Conservation (phyloP, 2,888 invertebrate genomes). For the Syritta pipiens region DNA sequence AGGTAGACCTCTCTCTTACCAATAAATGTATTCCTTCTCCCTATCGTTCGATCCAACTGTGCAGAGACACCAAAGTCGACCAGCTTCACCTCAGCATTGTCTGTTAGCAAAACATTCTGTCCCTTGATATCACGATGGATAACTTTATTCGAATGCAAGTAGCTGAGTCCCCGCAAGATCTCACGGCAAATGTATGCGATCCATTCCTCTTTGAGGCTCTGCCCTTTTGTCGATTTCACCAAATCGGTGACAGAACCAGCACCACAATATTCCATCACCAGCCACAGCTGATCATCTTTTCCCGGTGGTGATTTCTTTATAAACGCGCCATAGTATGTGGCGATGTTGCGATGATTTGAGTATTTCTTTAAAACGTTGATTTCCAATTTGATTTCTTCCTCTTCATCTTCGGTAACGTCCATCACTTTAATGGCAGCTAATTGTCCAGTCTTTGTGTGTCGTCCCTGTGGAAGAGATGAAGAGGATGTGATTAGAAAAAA, state of each 20-base stretch:
- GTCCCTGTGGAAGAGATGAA: slow-evolving; percentile 84
- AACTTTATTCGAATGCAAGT: slow-evolving; percentile 99
- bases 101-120: slow-evolving; percentile 99
- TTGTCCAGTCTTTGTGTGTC: slow-evolving; percentile 99
- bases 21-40: slow-evolving; percentile 98
- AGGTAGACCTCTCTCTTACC: slow-evolving; percentile 71
- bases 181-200: slow-evolving; percentile 99
- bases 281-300: slow-evolving; percentile 99
- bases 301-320: slow-evolving; percentile 99
- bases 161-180: slow-evolving; percentile 95
- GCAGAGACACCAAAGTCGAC: slow-evolving; percentile 99
- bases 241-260: slow-evolving; percentile 99
- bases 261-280: slow-evolving; percentile 99
- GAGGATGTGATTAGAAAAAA: background rate
- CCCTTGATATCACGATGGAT: slow-evolving; percentile 99
- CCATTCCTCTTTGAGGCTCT: slow-evolving; percentile 99
- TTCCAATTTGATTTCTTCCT: slow-evolving; percentile 99
- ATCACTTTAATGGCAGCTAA: slow-evolving; percentile 99
- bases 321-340: slow-evolving; percentile 99
- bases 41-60: slow-evolving; percentile 99
- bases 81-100: slow-evolving; percentile 99
- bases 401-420: slow-evolving; percentile 99
- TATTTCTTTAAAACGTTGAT: slow-evolving; percentile 99
- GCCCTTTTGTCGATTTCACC: slow-evolving; percentile 99
- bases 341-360: slow-evolving; percentile 99